Percentiles rank a stretch among this genome's conserved stretches.
phyloP scores from a whole-genome alignment of 1,140 invertebrate species.

The Pectinophora gossypiella region DNA sequence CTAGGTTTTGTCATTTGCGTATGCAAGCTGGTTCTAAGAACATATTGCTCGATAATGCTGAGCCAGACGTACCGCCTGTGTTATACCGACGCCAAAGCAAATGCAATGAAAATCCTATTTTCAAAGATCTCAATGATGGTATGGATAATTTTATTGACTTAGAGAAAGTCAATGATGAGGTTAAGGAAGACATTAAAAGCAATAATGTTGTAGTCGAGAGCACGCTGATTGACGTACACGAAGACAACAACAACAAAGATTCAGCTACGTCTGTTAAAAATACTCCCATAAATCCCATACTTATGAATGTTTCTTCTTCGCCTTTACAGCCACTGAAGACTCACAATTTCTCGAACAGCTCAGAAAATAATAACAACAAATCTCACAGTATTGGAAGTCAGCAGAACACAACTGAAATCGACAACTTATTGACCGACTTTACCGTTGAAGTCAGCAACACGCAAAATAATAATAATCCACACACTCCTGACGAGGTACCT shows the following conservation, averaged over 20 bases:
- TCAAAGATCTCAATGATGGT: constrained; percentile 60
- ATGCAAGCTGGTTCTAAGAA: constrained; percentile 85
- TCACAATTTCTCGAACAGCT: constrained; percentile 55
- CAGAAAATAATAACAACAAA: constrained; percentile 55
- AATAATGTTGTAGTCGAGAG: constrained; percentile 60
- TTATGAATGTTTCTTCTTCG: constrained; percentile 62
- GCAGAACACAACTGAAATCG: constrained; percentile 46
- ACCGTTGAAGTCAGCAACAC: constrained; percentile 34
- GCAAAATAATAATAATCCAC: constrained; percentile 25
- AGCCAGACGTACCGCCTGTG: constrained; percentile 80
- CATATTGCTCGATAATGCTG: constrained; percentile 85
- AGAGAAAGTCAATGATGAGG: constrained; percentile 43
- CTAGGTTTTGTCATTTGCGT: constrained; percentile 83
- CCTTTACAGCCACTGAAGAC: constrained; percentile 62
- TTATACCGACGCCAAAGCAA: constrained; percentile 79
- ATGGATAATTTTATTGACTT: constrained; percentile 58
- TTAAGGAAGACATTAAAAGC: constrained; percentile 40
- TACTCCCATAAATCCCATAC: constrained; percentile 51
- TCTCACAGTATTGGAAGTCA: constrained; percentile 48
- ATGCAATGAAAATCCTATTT: constrained; percentile 64
- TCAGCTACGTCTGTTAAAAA: constrained; percentile 32
- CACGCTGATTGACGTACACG: constrained; percentile 64
- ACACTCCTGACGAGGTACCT: constrained; percentile 7
- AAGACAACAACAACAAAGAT: constrained; percentile 60
- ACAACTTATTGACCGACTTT: constrained; percentile 57